Evolutionary conservation across 1,140 invertebrate species (phyloP).

Genomic region (Thalassaphorura encarpata): DNA sequence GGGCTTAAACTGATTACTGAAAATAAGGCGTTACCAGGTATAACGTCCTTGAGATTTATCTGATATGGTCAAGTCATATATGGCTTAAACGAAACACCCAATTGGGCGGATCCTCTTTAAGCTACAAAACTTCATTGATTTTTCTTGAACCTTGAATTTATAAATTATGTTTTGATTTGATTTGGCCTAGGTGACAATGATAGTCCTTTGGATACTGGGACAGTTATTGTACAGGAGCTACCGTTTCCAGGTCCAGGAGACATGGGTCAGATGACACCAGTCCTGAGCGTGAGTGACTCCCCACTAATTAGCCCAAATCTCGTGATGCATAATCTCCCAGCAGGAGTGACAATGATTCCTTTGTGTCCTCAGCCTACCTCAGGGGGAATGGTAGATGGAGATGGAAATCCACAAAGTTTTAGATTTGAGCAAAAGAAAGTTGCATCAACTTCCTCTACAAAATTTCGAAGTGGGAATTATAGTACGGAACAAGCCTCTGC

Average conservation of each 20-base stretch:
- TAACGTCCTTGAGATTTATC: too few species aligned
- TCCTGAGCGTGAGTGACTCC: constrained; percentile 3
- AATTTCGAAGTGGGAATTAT: constrained; percentile 68
- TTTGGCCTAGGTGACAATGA: constrained; percentile 10
- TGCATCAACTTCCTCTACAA: constrained; percentile 65
- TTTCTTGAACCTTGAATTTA: too few species aligned
- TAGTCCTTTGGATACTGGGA: constrained; percentile 30
- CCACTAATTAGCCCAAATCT: constrained; percentile 27
- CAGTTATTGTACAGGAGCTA: constrained; percentile 28
- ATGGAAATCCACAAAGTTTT: constrained; percentile 47
- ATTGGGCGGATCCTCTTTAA: not conserved
- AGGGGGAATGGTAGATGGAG: constrained; percentile 4
- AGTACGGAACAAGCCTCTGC: constrained; percentile 60
- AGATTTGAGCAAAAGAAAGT: constrained; percentile 68
- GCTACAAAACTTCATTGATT: too few species aligned
- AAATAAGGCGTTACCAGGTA: not conserved
- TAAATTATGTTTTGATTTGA: not conserved
- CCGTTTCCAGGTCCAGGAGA: constrained; percentile 22
- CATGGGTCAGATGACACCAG: constrained; percentile 8
- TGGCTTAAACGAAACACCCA: not conserved
- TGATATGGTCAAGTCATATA: too few species aligned
- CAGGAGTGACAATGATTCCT: too few species aligned
- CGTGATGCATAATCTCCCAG: constrained; percentile 33
- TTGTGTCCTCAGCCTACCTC: constrained; percentile 20
- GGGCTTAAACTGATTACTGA: not conserved